phyloP scores from a whole-genome alignment of 2,113 vertebrate species.

The Sphyrna mokarran region DNA sequence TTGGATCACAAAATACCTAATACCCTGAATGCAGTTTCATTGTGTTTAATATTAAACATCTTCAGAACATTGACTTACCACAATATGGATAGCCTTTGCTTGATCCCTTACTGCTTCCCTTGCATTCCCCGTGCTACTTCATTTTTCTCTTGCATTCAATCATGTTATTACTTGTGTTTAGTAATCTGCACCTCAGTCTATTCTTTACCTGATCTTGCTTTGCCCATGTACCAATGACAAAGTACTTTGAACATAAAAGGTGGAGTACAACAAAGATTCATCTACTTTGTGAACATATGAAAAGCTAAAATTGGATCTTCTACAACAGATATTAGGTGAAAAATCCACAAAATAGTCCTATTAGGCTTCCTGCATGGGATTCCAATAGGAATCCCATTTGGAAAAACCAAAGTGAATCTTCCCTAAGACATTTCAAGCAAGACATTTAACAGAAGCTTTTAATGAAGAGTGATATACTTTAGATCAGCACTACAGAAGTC shows the following conservation, averaged over 20 bases:
- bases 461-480: background rate
- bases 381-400: background rate
- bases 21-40: background rate
- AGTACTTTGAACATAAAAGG: background rate
- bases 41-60: background rate
- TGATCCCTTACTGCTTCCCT: background rate
- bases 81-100: background rate
- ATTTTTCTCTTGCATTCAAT: background rate
- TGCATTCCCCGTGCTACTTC: background rate
- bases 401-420: background rate
- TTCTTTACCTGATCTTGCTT: background rate
- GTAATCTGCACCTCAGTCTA: background rate
- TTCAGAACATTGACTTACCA: background rate
- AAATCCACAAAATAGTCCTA: background rate
- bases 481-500: background rate
- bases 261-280: background rate
- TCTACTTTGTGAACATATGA: background rate
- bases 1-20: background rate
- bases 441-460: background rate
- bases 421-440: background rate
- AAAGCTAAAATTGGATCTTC: background rate
- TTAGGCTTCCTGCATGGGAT: background rate
- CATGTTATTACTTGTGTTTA: background rate
- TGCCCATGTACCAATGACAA: background rate
- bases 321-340: background rate